A percentile compares a stretch with the other conserved stretches of the same genome.
Conservation (phyloP, 2,113 vertebrate species). For the rat (Rattus norvegicus) region DNA sequence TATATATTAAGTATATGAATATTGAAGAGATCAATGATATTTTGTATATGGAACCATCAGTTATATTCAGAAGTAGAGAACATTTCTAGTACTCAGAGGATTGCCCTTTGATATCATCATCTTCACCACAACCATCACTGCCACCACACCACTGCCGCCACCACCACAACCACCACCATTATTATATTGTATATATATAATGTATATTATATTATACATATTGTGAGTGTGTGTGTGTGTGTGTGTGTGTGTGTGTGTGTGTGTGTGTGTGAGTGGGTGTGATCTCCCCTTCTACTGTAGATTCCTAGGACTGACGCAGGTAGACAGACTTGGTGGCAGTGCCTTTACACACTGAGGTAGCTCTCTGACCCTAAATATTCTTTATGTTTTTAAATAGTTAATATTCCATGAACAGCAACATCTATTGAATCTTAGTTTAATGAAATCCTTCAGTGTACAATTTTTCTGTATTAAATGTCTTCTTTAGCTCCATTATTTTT, state of each 20-base stretch:
- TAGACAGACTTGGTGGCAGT: not conserved
- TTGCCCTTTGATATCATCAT: not conserved
- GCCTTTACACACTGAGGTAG: too few relatives aligned
- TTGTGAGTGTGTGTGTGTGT: too few relatives aligned
- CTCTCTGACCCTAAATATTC: not conserved
- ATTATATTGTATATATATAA: too few relatives aligned
- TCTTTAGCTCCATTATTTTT: not conserved
- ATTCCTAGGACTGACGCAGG: not conserved
- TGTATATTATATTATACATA: too few relatives aligned
- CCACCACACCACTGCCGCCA: too few relatives aligned
- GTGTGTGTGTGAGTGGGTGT: too few relatives aligned
- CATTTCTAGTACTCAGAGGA: not conserved
- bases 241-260: too few relatives aligned
- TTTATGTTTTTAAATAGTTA: not conserved
- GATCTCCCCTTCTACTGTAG: not conserved
- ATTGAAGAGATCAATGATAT: not conserved
- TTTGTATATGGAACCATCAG: not conserved
- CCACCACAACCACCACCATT: not conserved
- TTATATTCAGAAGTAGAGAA: not conserved
- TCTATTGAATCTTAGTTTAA: not conserved
- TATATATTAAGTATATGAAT: not conserved
- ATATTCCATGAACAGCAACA: not conserved
- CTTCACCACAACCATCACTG: not conserved
- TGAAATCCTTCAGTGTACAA: not conserved
- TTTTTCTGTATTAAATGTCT: not conserved